Conservation (phyloP, 2,888 invertebrate species). For the Tipula helvola region DNA sequence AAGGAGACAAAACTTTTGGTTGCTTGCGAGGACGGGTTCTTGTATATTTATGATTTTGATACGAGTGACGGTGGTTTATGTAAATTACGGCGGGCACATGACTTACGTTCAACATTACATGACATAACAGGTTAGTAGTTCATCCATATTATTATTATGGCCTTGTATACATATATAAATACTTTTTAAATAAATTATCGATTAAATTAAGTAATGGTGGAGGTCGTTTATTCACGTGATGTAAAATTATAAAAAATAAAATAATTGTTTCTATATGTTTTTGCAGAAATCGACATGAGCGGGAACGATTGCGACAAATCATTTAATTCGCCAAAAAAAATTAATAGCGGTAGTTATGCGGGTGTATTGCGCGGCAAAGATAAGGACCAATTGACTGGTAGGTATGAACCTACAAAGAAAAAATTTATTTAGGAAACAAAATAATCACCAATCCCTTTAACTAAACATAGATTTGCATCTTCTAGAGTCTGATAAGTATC, state of each 20-base stretch:
- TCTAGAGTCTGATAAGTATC: slow-evolving; percentile 34
- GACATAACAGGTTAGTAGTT: slow-evolving; percentile 25
- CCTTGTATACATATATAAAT: background rate
- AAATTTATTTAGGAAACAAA: background rate
- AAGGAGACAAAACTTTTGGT: slow-evolving; percentile 30
- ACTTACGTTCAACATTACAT: slow-evolving; percentile 30
- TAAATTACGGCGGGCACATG: slow-evolving; percentile 31
- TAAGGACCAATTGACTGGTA: slow-evolving; percentile 78
- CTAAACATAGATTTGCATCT: slow-evolving; percentile 9
- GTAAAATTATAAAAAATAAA: background rate
- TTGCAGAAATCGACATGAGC: slow-evolving; percentile 20
- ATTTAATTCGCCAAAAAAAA: background rate
- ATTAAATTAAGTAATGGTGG: background rate
- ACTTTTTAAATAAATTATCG: background rate
- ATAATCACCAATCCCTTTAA: background rate
- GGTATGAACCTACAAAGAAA: slow-evolving; percentile 8
- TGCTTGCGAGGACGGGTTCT: slow-evolving; percentile 34
- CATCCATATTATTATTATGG: background rate
- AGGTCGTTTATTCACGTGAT: background rate
- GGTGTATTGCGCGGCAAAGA: slow-evolving; percentile 79
- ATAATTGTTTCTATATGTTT: background rate
- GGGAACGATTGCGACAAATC: slow-evolving; percentile 15
- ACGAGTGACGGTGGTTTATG: slow-evolving; percentile 30
- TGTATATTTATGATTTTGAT: slow-evolving; percentile 33
- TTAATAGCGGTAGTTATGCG: slow-evolving; percentile 53